Percentiles rank a stretch among this genome's conserved stretches.
Evolutionary conservation across 2,888 invertebrate species (phyloP).

Genomic region (Hesperia comma): DNA sequence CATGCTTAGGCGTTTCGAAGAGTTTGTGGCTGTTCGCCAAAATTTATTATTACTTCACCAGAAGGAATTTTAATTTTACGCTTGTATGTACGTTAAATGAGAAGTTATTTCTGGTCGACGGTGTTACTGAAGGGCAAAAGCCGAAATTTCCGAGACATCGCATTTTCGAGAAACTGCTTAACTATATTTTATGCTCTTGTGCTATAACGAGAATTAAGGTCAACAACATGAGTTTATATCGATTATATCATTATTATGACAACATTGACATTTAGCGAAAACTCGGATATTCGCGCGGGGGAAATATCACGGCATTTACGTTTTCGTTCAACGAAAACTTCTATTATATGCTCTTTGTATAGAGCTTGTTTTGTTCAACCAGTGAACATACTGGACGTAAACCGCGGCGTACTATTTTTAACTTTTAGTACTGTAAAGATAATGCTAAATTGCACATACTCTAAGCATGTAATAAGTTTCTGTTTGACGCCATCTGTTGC

Average conservation of each 20-base stretch:
- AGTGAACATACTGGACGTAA: neutral
- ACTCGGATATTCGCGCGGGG: constrained; percentile 33
- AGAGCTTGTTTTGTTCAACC: neutral
- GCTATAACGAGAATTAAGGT: neutral
- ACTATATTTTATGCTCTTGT: neutral
- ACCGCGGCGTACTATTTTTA: constrained; percentile 7
- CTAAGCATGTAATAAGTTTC: too few relatives aligned
- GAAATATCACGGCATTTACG: constrained; percentile 39
- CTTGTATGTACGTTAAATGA: constrained; percentile 51
- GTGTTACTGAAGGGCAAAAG: constrained; percentile 21
- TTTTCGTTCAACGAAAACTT: neutral
- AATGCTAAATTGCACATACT: neutral
- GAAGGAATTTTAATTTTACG: constrained; percentile 67
- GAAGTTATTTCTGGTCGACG: constrained; percentile 58
- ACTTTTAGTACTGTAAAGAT: constrained; percentile 7
- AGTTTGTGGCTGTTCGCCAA: constrained; percentile 69
- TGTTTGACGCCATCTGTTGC: too few relatives aligned
- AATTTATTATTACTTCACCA: constrained; percentile 69
- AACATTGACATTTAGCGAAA: constrained; percentile 46
- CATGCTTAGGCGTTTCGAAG: constrained; percentile 15
- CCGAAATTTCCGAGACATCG: constrained; percentile 14
- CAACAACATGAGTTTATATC: constrained; percentile 21
- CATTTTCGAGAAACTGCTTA: constrained; percentile 3
- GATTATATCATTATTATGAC: constrained; percentile 28
- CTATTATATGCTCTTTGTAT: too few relatives aligned